Base-by-base conservation (phyloP, 2,888 invertebrate genomes). In the Smittia sp. region DNA sequence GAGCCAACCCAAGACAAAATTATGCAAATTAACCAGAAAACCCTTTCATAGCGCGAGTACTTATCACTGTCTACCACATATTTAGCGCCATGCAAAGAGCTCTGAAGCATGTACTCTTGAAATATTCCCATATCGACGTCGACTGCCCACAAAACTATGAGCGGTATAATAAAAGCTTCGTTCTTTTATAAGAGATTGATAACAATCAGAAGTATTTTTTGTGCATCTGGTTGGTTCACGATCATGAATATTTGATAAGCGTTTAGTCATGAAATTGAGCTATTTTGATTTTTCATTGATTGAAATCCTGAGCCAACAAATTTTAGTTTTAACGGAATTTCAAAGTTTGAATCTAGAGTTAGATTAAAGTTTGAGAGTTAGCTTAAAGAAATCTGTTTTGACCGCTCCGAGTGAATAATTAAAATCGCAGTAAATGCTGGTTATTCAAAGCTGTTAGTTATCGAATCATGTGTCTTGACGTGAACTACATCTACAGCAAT, bases 1-100 rank as follows among this genome's bases (percentile, higher is more conserved):
- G 91, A 89, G 1, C 88, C 89, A 75, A 86, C 85, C 90, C 91
- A 92, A 0, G 90, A 88, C 0, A 88, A 79, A 1, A 83, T 77
- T 46, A 91, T 86, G 65, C 88, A 85, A 3, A 85, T 77, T 2
- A 86, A 67, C 92, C 92, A 93, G 77, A 92, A 86, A 38, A 87
- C 77, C 78, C 85, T 83, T 79, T 87, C 87, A n/a, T 83, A 78
- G 83, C 85, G 85, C 76, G 83, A 85, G 38, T 85, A 80, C 69
- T 83, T 84, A 58, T 83, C 85, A 78, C 62, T 72, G 9, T 91
- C 90, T 24, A 88, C 90, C 74, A 92, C 85, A 77, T 87, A 91
- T 77, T 86, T 86, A 13, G 89, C 84, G 0, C 92, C 92, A 78
- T 91, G 91, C 75, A 92, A 85, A 0, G 88, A 86, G n/a, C 87